phyloP scores from a whole-genome alignment of 2,888 invertebrate species.

The Brenthis daphne region DNA sequence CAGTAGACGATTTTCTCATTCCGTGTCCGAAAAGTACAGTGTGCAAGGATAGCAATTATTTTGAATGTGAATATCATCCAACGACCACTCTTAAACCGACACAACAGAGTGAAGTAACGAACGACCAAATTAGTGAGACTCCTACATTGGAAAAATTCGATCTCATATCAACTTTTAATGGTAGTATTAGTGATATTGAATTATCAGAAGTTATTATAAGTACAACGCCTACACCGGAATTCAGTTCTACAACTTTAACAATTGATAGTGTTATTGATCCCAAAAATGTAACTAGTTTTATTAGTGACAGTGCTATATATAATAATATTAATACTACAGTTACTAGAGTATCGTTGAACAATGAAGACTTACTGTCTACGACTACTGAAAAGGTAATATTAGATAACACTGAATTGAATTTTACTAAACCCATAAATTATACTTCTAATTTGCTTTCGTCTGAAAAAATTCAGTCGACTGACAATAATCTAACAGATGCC shows the following conservation, averaged over 20 bases:
- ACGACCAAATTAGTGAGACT: constrained; percentile 26
- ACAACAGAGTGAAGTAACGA: constrained; percentile 41
- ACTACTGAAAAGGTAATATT: constrained; percentile 10
- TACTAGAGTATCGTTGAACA: constrained; percentile 2
- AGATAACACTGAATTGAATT: constrained; percentile 2
- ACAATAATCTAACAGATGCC: background rate
- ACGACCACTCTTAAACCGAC: constrained; percentile 43
- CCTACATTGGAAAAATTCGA: constrained; percentile 26
- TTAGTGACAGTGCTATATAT: constrained; percentile 23
- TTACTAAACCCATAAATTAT: background rate
- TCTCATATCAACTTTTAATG: constrained; percentile 18
- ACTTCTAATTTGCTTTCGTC: background rate
- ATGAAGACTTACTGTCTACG: constrained; percentile 2
- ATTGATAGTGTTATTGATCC: constrained; percentile 4
- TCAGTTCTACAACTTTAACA: background rate
- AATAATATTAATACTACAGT: background rate
- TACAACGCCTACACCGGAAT: constrained; percentile 37
- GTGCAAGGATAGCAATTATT: constrained; percentile 59
- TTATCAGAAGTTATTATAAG: constrained; percentile 32
- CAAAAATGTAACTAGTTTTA: constrained; percentile 14
- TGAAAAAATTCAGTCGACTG: background rate
- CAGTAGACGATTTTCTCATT: constrained; percentile 66
- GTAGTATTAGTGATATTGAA: constrained; percentile 17
- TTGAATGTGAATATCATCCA: constrained; percentile 66
- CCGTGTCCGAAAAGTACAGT: constrained; percentile 64